Percentiles rank a stretch among this genome's conserved stretches.
Conservation (phyloP, 2,113 vertebrate species). For the Brienomyrus longianalis region DNA sequence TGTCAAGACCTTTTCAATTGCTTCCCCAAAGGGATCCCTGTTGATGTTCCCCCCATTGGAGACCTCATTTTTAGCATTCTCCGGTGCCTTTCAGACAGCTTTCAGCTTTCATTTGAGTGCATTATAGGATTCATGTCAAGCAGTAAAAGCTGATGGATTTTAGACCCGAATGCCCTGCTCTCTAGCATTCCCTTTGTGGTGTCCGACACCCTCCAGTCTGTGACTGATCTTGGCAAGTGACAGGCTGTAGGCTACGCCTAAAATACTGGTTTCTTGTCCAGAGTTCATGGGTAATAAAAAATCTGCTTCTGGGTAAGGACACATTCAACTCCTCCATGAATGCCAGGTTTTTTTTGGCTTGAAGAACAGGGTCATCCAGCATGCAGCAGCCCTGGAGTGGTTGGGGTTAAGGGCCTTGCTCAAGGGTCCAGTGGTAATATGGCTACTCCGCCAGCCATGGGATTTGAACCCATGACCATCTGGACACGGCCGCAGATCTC, state of each 20-base stretch:
- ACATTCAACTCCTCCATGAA: background rate
- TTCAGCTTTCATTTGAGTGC: background rate
- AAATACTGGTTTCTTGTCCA: background rate
- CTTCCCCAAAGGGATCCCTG: background rate
- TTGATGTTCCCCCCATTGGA: background rate
- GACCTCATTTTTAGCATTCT: background rate
- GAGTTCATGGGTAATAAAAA: background rate
- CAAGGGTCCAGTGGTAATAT: background rate
- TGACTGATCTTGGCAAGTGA: background rate
- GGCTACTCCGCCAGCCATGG: background rate
- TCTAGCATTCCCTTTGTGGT: background rate
- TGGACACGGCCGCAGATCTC: background rate
- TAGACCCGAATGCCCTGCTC: background rate
- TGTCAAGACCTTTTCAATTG: constrained; percentile 6
- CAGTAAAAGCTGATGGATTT: constrained; percentile 1
- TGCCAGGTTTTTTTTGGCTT: background rate
- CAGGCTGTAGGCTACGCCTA: background rate
- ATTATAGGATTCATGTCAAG: background rate
- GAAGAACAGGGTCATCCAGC: background rate
- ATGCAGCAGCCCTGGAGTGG: background rate
- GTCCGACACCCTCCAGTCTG: background rate
- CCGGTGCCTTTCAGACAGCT: background rate
- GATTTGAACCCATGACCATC: background rate
- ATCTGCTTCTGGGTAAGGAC: background rate
- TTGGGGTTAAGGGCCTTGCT: background rate